Conservation (phyloP, 2,113 vertebrate species). For the Rhineura floridana region DNA sequence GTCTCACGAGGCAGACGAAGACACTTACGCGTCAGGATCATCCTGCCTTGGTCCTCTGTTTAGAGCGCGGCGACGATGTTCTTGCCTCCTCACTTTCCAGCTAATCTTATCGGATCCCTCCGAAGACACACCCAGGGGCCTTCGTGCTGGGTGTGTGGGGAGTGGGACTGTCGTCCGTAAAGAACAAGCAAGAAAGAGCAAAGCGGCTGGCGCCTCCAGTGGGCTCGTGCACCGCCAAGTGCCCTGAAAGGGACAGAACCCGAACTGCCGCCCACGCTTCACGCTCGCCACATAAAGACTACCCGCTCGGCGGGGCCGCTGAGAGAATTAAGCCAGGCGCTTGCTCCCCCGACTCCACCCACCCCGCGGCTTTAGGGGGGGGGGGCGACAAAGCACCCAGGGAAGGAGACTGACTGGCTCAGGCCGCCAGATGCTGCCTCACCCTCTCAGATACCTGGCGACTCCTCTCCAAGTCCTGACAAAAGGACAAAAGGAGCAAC, state of each 20-base stretch:
- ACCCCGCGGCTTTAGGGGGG: neutral
- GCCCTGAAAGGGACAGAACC: too few species aligned
- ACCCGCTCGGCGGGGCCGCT: neutral
- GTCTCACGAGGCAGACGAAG: neutral
- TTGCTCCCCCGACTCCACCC: neutral
- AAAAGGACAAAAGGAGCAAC: too few species aligned
- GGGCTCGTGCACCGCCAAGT: neutral
- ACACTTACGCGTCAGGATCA: conserved; percentile 39
- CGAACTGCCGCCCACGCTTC: too few species aligned
- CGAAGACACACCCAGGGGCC: too few species aligned
- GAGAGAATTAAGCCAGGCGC: neutral
- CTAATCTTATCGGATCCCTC: neutral
- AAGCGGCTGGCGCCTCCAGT: neutral
- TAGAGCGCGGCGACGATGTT: too few species aligned
- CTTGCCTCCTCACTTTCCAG: neutral
- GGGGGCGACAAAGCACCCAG: neutral
- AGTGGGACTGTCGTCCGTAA: neutral
- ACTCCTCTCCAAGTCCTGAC: too few species aligned
- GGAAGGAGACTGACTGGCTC: neutral
- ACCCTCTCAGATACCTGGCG: neutral
- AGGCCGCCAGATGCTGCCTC: neutral
- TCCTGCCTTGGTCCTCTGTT: neutral
- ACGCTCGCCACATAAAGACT: too few species aligned
- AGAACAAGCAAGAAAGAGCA: neutral
- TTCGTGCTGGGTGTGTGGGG: too few species aligned